A percentile compares a stretch with the other conserved stretches of the same genome.
Evolutionary conservation across 2,113 vertebrate genomes (phyloP).

Genomic region (Falco punctatus): DNA sequence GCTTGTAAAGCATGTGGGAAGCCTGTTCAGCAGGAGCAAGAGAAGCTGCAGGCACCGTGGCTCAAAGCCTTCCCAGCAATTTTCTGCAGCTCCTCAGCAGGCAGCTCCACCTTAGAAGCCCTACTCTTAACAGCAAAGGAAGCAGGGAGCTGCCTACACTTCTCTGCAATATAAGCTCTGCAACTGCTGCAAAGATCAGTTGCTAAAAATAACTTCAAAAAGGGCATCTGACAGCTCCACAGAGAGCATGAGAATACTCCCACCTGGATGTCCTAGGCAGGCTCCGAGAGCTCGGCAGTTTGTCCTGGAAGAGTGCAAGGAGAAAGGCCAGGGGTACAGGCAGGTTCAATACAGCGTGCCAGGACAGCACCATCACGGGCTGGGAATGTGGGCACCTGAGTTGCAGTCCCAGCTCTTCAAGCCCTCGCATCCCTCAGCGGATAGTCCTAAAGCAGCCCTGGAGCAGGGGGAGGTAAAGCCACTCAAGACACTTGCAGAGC

Average conservation of each 20-base stretch:
- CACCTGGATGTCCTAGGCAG: conserved; percentile 24
- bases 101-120: neutral
- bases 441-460: neutral
- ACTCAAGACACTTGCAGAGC: neutral
- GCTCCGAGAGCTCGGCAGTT: neutral
- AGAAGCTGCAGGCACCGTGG: neutral
- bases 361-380: neutral
- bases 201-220: conserved; percentile 67
- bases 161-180: conserved; percentile 48
- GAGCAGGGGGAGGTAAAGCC: neutral
- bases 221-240: conserved; percentile 39
- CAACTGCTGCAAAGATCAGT: conserved; percentile 58
- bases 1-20: neutral
- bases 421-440: neutral
- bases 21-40: neutral
- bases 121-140: conserved; percentile 27
- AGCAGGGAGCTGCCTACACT: conserved; percentile 48
- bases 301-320: neutral
- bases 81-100: conserved; percentile 6
- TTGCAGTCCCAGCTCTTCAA: neutral
- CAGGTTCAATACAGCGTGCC: neutral
- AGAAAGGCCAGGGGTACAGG: neutral
- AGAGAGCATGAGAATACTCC: conserved; percentile 32
- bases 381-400: neutral
- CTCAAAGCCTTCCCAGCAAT: conserved; percentile 4